Conservation (phyloP, 2,113 vertebrate species). For the Hippocampus guttulatus region DNA sequence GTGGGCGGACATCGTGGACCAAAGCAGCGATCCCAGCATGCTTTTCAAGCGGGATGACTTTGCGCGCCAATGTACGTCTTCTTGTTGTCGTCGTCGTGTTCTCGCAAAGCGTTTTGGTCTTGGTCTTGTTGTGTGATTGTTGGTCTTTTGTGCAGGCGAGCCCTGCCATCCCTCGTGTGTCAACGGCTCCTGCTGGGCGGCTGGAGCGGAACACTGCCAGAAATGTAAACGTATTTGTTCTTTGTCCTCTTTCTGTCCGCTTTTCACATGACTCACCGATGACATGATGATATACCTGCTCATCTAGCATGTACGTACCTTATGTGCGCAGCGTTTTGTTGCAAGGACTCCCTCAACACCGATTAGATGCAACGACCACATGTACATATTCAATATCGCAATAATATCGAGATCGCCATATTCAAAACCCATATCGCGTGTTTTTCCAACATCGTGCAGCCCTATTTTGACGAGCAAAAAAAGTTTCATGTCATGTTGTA, state of each 20-base stretch:
- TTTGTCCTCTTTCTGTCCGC: background rate
- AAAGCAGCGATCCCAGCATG: constrained; percentile 22
- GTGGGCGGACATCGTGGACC: constrained; percentile 82
- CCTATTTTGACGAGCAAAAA: no score
- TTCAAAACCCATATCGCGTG: no score
- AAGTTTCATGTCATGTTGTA: no score
- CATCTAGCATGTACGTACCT: no score
- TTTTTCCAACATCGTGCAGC: no score
- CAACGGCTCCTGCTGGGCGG: constrained; percentile 83
- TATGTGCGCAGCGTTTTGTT: no score
- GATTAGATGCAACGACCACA: no score
- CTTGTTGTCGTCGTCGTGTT: background rate
- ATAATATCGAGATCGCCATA: no score
- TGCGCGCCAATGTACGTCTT: constrained; percentile 28
- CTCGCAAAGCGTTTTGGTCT: background rate
- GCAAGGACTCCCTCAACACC: no score
- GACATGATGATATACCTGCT: no score
- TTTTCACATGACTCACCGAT: no score
- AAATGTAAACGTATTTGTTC: constrained; percentile 71
- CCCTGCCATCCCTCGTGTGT: constrained; percentile 78
- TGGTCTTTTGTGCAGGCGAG: constrained; percentile 70
- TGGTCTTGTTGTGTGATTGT: background rate
- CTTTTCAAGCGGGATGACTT: background rate
- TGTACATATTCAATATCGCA: no score
- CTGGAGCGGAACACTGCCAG: constrained; percentile 84